phyloP scores from a whole-genome alignment of 2,113 vertebrate species.

The Cebus imitator region DNA sequence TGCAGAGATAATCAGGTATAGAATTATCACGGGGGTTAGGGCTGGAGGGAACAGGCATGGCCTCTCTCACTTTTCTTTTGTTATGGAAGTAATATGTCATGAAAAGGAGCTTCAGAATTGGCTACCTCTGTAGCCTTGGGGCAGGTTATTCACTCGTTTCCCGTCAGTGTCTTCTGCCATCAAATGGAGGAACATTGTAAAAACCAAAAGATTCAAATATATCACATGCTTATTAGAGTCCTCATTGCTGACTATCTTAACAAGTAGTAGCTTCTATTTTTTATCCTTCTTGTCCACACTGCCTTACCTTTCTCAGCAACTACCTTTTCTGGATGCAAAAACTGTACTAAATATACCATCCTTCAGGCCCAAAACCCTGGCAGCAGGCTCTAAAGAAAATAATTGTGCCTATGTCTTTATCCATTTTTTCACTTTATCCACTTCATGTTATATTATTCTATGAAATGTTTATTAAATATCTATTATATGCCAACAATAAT shows the following conservation, averaged over 20 bases:
- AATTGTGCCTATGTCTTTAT: neutral
- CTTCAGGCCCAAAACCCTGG: neutral
- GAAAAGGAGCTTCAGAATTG: neutral
- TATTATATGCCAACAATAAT: neutral
- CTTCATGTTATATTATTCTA: neutral
- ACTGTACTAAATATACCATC: neutral
- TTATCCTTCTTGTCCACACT: neutral
- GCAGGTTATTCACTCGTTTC: neutral
- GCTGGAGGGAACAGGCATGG: neutral
- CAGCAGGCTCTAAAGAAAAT: neutral
- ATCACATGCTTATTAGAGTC: neutral
- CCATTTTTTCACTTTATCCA: neutral
- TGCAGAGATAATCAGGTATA: neutral
- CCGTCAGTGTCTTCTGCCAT: neutral
- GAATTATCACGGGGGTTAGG: too few species aligned
- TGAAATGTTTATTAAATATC: neutral
- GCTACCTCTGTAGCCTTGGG: neutral
- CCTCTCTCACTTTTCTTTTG: neutral
- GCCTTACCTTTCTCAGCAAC: neutral
- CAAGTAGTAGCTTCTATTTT: neutral
- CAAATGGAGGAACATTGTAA: neutral
- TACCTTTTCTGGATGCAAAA: neutral
- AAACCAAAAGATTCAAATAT: neutral
- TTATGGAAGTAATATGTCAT: neutral
- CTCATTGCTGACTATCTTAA: neutral